Percentiles rank a stretch among this genome's conserved stretches.
Conservation (phyloP, 2,113 vertebrate genomes). For the Promerops cafer region DNA sequence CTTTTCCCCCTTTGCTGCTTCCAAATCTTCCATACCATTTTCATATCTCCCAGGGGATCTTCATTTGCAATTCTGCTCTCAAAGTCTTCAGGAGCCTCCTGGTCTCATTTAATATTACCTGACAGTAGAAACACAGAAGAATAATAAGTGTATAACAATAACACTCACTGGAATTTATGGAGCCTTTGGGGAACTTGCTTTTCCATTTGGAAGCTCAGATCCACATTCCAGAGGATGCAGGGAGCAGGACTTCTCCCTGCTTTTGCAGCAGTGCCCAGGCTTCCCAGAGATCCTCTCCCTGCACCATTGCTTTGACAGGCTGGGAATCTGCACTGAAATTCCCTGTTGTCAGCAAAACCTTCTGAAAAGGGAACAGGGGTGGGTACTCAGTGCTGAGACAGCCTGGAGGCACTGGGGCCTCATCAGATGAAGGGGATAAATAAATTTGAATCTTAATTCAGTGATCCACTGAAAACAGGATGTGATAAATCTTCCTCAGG, state of each 20-base stretch:
- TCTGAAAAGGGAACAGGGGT: background rate
- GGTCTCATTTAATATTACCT: background rate
- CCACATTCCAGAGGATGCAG: background rate
- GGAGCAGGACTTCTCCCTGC: background rate
- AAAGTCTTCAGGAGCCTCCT: background rate
- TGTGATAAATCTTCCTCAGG: background rate
- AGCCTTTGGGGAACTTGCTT: background rate
- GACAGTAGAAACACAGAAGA: background rate
- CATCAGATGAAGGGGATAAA: background rate
- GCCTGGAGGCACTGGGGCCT: background rate
- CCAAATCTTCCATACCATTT: background rate
- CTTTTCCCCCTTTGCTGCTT: background rate
- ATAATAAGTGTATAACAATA: background rate
- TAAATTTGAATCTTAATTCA: background rate
- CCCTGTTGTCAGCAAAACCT: background rate
- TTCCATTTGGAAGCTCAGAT: background rate
- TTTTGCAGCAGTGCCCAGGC: background rate
- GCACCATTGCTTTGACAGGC: rapidly evolving
- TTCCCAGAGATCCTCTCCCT: background rate
- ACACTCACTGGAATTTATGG: background rate
- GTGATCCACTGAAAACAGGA: background rate
- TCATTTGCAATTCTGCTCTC: background rate
- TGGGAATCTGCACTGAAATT: background rate
- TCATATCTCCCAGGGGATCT: background rate
- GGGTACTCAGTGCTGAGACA: rapidly evolving